Base-by-base conservation (phyloP, 2,113 vertebrate species). In the Sarotherodon lohbergeri region DNA sequence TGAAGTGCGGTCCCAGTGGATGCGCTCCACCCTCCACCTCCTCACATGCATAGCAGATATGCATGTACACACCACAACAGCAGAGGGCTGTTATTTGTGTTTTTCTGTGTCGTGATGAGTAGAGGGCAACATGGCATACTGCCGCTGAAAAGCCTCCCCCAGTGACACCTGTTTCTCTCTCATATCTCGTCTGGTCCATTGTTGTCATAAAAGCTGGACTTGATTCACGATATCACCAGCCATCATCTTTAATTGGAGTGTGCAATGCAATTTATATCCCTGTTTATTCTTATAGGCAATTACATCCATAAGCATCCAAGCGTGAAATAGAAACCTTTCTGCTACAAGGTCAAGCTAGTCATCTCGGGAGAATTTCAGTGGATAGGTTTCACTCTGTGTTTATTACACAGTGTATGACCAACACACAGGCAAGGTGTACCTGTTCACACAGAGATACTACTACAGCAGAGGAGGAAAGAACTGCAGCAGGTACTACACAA, bases 251-350 rank as follows among this genome's bases (percentile, higher is more conserved):
- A 92, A 91, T 90, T 94, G 89, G 52, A 80, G 86, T 78, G 46
- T 7, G 12, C 83, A 83, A 66, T 86, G 54, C 88, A 90, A 82
- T 91, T 87, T 22, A 83, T 19, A 82, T 27, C 86, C 56, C 17
- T 89, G 92, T 88, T 94, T 87, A 90, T 90, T 88, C 81, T 76
- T 81, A 88, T 84, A 89, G 63, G 88, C 71, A 55, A 87, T 81
- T 71, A 61, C 85, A 71, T 90, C 87, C 46, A 50, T 81, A 24
- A 32, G 78, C 84, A 90, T 68, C 34, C 81, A 55, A 61, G 66
- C 76, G 43, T 91, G 90, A 91, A 93, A 94, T 91, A 17, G 84
- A 83, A 88, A 86, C 84, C 71, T 78, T 63, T 55, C 59, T 4
- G 36, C 55, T 43, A 81, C 82, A 84, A 85, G 84, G 80, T 91